phyloP scores from a whole-genome alignment of 2,888 invertebrate genomes.

The Meghimatium bilineatum region DNA sequence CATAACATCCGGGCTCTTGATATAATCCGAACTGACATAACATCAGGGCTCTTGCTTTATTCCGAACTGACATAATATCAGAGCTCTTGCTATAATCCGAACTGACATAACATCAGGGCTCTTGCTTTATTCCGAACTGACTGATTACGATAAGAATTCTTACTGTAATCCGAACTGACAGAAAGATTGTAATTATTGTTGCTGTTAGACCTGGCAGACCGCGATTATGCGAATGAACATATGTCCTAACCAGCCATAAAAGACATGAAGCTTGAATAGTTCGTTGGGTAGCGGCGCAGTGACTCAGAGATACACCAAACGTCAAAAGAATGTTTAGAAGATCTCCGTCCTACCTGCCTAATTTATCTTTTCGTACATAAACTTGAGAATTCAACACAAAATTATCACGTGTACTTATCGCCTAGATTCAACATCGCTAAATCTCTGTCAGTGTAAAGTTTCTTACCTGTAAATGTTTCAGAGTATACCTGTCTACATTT shows the following conservation, averaged over 20 bases:
- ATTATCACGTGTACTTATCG: conserved; percentile 12
- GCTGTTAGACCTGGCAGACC: no score
- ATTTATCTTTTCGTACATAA: not conserved
- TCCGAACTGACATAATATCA: no score
- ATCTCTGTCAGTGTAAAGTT: not conserved
- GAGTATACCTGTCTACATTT: not conserved
- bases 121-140: no score
- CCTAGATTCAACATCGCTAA: not conserved
- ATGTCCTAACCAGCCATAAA: not conserved
- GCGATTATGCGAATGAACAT: not conserved
- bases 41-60: no score
- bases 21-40: no score
- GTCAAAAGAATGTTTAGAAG: conserved; percentile 3
- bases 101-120: no score
- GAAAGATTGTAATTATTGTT: no score
- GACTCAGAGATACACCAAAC: not conserved
- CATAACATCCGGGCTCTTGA: no score
- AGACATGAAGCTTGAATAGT: not conserved
- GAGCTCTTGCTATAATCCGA: no score
- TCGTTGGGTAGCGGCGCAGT: not conserved
- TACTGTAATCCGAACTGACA: no score
- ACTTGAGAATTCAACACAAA: not conserved
- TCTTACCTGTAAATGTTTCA: not conserved
- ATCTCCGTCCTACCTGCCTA: not conserved
- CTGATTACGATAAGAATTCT: no score